Evolutionary conservation across 2,888 invertebrate species (phyloP).

Genomic region (Temnothorax rugatulus): DNA sequence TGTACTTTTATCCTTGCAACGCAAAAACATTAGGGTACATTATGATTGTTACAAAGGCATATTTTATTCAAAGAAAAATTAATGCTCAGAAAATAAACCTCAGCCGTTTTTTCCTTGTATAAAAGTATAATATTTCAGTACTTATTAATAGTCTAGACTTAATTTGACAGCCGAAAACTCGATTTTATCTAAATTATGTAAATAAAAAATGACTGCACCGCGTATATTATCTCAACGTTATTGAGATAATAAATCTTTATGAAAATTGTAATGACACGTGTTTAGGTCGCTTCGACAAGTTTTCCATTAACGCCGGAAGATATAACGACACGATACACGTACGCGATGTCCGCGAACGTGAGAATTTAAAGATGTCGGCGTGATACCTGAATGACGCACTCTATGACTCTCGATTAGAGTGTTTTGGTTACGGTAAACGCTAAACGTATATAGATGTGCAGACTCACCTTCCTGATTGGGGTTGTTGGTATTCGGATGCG

Average conservation of each 20-base stretch:
- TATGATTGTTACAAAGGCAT: neutral
- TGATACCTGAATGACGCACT: neutral
- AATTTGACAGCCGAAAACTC: neutral
- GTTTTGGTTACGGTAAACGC: constrained; percentile 1
- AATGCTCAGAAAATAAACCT: neutral
- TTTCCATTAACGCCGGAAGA: neutral
- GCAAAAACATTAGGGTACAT: neutral
- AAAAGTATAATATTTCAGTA: neutral
- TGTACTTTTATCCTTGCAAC: neutral
- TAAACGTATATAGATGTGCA: neutral
- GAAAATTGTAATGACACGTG: neutral
- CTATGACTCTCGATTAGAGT: neutral
- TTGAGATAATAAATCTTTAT: neutral
- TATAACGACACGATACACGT: neutral
- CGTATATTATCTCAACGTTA: no score
- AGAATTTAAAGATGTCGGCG: neutral
- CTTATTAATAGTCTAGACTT: neutral
- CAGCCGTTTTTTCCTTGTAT: neutral
- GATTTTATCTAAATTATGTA: neutral
- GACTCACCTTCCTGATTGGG: constrained; percentile 83
- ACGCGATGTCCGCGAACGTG: neutral
- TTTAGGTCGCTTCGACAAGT: neutral
- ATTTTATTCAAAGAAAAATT: neutral
- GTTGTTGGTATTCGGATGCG: constrained; percentile 81
- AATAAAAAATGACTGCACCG: neutral